These are phyloP conservation scores for Rousettus leschenaultii DNA, from an alignment of 2,113 vertebrate species.

Conservation along the genomic window DNA sequence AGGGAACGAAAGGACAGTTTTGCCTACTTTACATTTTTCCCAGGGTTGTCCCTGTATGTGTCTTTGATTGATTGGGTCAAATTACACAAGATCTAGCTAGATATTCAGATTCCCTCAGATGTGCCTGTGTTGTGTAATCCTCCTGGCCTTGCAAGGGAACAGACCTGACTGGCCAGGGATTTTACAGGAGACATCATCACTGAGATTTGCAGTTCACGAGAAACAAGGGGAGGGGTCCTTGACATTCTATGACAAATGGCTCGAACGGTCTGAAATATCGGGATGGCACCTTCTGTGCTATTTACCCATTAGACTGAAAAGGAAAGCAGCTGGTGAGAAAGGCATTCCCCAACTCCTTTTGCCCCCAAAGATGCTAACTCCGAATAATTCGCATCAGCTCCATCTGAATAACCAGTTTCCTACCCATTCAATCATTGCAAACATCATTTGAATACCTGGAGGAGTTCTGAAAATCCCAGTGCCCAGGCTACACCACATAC, in stretches of 20 bases:
- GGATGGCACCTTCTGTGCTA: background rate
- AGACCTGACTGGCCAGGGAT: background rate
- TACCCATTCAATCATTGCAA: background rate
- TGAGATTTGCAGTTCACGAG: background rate
- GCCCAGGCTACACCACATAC: background rate
- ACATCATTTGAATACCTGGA: background rate
- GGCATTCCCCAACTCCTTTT: background rate
- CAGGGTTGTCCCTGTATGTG: background rate
- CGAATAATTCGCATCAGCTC: background rate
- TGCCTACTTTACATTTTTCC: conserved; percentile 10
- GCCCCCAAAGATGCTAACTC: background rate
- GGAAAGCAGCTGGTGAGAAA: background rate
- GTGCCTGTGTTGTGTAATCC: background rate
- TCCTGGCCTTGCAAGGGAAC: background rate
- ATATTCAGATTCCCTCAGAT: conserved; percentile 5
- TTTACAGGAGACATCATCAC: background rate
- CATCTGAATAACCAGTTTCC: background rate
- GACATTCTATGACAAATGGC: background rate
- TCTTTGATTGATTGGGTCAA: background rate
- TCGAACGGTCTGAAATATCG: background rate
- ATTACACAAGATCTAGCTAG: conserved; percentile 38
- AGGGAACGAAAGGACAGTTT: background rate
- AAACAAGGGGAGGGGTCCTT: background rate
- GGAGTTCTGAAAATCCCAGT: background rate
- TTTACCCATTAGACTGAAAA: background rate